Percentiles rank a stretch among this genome's conserved stretches.
These are phyloP conservation scores for Eupithecia pulchellata DNA, from an alignment of 2,888 invertebrate species.

Conservation along the genomic window DNA sequence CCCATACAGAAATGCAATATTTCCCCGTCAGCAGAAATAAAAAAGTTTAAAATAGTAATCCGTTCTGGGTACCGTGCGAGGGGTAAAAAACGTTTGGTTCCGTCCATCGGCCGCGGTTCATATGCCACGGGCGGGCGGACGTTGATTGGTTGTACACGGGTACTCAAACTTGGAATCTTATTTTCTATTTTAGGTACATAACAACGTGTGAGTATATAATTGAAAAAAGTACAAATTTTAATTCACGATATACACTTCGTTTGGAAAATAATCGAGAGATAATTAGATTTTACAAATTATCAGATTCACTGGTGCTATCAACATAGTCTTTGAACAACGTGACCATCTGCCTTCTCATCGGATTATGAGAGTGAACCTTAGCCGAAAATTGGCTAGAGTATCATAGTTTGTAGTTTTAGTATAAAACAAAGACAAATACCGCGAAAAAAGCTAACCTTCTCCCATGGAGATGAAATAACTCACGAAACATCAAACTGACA, in stretches of 20 bases:
- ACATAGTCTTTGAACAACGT: background rate
- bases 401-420: background rate
- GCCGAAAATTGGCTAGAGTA: background rate
- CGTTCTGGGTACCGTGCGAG: slow-evolving; percentile 12
- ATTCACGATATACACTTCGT: no score
- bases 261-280: background rate
- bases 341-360: background rate
- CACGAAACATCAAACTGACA: background rate
- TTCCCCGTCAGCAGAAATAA: background rate
- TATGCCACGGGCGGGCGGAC: slow-evolving; percentile 18
- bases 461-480: background rate
- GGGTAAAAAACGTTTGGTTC: slow-evolving; percentile 7
- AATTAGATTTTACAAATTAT: background rate
- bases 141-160: slow-evolving; percentile 23
- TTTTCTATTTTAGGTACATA: background rate
- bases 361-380: background rate
- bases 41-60: slow-evolving; percentile 3
- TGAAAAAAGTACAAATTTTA: no score
- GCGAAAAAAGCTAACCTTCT: no score
- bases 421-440: background rate
- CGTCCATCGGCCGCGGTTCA: slow-evolving; percentile 28
- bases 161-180: slow-evolving; percentile 21
- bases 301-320: background rate
- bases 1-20: background rate
- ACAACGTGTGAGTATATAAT: no score